phyloP scores from a whole-genome alignment of 35 echinoderm and acorn worm species.

The Patiria miniata region DNA sequence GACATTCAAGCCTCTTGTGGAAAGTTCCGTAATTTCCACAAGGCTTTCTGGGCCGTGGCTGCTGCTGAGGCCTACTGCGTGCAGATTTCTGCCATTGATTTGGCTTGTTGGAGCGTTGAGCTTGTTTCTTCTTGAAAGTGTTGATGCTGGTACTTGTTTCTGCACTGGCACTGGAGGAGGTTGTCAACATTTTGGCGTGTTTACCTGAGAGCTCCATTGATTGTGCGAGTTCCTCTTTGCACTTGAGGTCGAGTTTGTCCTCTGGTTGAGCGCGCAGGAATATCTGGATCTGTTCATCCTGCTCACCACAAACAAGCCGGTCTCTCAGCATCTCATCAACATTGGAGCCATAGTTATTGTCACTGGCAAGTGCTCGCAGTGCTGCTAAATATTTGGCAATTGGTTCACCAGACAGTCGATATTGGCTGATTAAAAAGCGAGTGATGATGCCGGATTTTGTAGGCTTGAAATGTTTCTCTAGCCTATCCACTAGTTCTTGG shows the following conservation, averaged over 20 bases:
- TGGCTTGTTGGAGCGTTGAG: not conserved
- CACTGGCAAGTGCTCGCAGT: not conserved
- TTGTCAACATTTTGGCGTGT: not conserved
- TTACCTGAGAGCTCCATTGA: slow-evolving; percentile 9
- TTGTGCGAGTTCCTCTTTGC: not conserved
- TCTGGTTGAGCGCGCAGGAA: not conserved
- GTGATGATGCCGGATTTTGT: not conserved
- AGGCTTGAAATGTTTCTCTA: not conserved
- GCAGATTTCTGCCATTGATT: not conserved
- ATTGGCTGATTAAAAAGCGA: not conserved
- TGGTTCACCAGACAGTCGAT: not conserved
- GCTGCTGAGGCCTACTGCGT: not conserved
- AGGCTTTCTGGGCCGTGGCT: not conserved
- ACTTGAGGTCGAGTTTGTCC: not conserved
- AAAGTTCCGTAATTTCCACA: slow-evolving; percentile 3
- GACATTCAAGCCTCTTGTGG: not conserved
- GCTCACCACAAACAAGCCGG: not conserved
- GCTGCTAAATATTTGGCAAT: not conserved
- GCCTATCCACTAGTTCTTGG: not conserved
- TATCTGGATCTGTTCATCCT: not conserved
- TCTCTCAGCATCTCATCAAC: slow-evolving; percentile 4
- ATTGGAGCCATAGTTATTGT: not conserved
- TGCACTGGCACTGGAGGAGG: not conserved
- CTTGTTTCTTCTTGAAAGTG: not conserved
- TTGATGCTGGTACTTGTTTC: not conserved